phyloP scores from a whole-genome alignment of 2,113 vertebrate species.

The Procavia capensis region DNA sequence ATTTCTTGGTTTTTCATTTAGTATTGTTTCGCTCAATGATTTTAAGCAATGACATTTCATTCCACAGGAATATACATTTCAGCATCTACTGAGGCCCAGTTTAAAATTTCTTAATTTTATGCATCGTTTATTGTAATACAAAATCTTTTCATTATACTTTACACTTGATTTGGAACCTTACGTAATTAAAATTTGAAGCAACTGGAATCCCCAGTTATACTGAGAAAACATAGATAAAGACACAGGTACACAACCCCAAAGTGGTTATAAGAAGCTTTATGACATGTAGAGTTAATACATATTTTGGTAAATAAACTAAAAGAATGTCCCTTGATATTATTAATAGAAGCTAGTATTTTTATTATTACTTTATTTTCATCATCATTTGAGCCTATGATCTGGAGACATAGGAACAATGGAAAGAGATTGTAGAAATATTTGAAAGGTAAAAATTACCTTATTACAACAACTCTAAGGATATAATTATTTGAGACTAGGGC shows the following conservation, averaged over 20 bases:
- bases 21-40: background rate
- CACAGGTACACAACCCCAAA: background rate
- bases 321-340: background rate
- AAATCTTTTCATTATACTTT: slow-evolving; percentile 45
- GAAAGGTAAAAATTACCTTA: slow-evolving; percentile 51
- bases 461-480: slow-evolving; percentile 9
- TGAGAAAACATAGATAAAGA: slow-evolving; percentile 13
- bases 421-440: background rate
- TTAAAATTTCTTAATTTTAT: background rate
- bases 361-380: background rate
- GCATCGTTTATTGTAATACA: slow-evolving; percentile 8
- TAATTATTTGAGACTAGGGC: slow-evolving; percentile 45
- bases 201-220: background rate
- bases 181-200: slow-evolving; percentile 46
- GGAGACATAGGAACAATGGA: background rate
- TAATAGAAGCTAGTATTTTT: background rate
- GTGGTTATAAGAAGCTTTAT: background rate
- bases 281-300: background rate
- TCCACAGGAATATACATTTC: background rate
- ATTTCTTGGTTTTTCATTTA: slow-evolving; percentile 41
- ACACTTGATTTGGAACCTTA: slow-evolving; percentile 46
- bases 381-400: slow-evolving; percentile 2
- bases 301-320: slow-evolving; percentile 23
- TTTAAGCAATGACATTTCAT: slow-evolving; percentile 39
- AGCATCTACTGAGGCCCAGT: background rate